These are phyloP conservation scores for Amitus sp. DNA, from an alignment of 2,888 invertebrate genomes.

Conservation along the genomic window DNA sequence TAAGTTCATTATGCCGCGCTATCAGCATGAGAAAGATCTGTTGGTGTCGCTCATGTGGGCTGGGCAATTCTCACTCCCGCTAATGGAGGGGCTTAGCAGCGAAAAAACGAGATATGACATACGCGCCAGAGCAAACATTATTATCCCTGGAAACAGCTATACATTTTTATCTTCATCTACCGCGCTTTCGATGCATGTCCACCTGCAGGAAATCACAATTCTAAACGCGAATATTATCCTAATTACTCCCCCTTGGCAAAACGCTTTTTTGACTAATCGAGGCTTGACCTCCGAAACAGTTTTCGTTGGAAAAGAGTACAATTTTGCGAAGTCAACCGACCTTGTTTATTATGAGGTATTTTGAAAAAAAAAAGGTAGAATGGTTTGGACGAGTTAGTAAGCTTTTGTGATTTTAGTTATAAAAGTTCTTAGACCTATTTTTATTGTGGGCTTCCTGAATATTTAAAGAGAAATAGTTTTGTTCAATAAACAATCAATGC, in stretches of 20 bases:
- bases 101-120: conserved; percentile 56
- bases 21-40: conserved; percentile 66
- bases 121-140: conserved; percentile 49
- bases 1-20: conserved; percentile 64
- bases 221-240: conserved; percentile 65
- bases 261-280: background rate
- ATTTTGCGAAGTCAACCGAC: too few relatives aligned
- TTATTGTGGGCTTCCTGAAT: too few relatives aligned
- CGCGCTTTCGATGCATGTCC: conserved; percentile 33
- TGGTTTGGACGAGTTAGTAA: too few relatives aligned
- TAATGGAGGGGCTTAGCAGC: conserved; percentile 6
- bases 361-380: too few relatives aligned
- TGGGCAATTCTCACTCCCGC: conserved; percentile 48
- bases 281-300: background rate
- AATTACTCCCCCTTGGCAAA: conserved; percentile 47
- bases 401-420: too few relatives aligned
- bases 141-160: conserved; percentile 15
- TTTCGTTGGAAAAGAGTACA: too few relatives aligned
- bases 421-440: too few relatives aligned
- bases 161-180: background rate
- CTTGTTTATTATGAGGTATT: too few relatives aligned
- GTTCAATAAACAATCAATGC: too few relatives aligned
- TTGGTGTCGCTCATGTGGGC: conserved; percentile 39
- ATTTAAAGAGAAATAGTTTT: too few relatives aligned
- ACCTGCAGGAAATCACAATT: conserved; percentile 66